Evolutionary conservation across 2,113 vertebrate species (phyloP).

Genomic region (Labeo catla): DNA sequence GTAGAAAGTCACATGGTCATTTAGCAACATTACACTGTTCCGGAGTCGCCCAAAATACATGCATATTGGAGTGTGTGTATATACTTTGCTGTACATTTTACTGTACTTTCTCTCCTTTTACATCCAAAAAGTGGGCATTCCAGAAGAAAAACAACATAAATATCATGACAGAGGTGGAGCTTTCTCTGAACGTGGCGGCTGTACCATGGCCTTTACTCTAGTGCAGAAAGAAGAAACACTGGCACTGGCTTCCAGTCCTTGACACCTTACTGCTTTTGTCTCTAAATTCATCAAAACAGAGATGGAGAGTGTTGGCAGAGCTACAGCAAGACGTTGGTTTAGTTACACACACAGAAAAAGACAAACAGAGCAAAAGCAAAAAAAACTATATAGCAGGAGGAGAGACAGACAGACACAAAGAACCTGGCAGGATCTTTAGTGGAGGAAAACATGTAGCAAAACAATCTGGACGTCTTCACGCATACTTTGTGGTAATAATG

Average conservation of each 20-base stretch:
- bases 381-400: constrained; percentile 39
- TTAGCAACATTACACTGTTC: constrained; percentile 60
- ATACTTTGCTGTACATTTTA: constrained; percentile 55
- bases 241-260: constrained; percentile 73
- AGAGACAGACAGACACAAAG: constrained; percentile 33
- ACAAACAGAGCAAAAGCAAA: constrained; percentile 29
- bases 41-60: constrained; percentile 64
- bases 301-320: constrained; percentile 66
- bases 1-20: constrained; percentile 72
- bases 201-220: constrained; percentile 66
- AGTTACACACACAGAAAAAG: constrained; percentile 56
- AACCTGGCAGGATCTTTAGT: not conserved
- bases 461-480: not conserved
- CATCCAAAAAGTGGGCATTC: constrained; percentile 55
- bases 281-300: constrained; percentile 79
- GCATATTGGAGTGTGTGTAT: constrained; percentile 53
- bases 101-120: constrained; percentile 42
- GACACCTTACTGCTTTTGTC: constrained; percentile 72
- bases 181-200: constrained; percentile 54
- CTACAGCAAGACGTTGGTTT: constrained; percentile 61
- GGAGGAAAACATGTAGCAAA: not conserved
- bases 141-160: constrained; percentile 60
- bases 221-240: constrained; percentile 78
- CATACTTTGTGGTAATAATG: not conserved
- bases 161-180: constrained; percentile 44